phyloP scores from a whole-genome alignment of 2,797 vertebrate species.

The Parauchenoglanis punctatus region DNA sequence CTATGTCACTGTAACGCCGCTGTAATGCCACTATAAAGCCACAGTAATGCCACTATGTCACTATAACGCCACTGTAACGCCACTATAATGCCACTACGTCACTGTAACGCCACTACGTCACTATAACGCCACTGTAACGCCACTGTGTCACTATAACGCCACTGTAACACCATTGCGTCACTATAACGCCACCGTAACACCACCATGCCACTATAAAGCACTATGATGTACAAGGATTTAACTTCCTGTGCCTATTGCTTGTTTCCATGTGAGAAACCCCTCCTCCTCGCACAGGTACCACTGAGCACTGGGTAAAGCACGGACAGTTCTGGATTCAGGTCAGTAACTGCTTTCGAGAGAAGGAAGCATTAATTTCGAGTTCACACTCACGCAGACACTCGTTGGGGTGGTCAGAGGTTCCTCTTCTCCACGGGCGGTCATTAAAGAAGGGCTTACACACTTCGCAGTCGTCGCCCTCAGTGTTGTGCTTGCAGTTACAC shows the following conservation, averaged over 20 bases:
- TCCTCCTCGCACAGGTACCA: not conserved
- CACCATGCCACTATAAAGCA: not conserved
- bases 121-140: not conserved
- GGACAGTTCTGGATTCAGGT: not conserved
- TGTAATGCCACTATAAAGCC: too few species aligned
- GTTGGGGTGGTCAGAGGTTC: conserved; percentile 84
- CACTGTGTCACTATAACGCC: not conserved
- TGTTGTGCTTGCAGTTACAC: conserved; percentile 95
- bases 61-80: not conserved
- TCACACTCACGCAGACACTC: conserved; percentile 88
- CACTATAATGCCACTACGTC: not conserved
- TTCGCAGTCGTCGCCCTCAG: conserved; percentile 86
- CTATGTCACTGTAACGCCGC: not conserved
- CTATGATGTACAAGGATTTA: not conserved
- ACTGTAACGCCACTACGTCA: not conserved
- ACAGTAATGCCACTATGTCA: not conserved
- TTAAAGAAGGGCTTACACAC: conserved; percentile 91
- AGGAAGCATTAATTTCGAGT: not conserved
- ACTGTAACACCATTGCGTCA: not conserved
- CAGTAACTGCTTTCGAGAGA: too few species aligned
- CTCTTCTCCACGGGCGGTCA: conserved; percentile 92
- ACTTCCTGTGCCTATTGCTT: not conserved
- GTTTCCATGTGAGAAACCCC: not conserved
- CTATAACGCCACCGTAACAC: not conserved
- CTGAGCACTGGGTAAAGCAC: not conserved